phyloP scores from a whole-genome alignment of 2,888 invertebrate genomes.

The Euproctis similis region DNA sequence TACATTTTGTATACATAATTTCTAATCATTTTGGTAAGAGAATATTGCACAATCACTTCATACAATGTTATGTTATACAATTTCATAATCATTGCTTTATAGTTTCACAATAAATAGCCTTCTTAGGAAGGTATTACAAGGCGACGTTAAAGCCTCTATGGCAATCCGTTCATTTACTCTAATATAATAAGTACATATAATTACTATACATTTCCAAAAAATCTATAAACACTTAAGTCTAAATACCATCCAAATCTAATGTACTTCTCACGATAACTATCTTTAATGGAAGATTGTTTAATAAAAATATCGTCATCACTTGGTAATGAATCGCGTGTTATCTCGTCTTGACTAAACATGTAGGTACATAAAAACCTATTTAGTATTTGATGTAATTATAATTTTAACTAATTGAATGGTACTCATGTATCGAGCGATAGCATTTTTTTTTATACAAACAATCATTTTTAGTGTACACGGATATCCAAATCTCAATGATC shows the following conservation, averaged over 20 bases:
- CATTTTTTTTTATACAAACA: too few species aligned
- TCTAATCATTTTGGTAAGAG: slow-evolving; percentile 70
- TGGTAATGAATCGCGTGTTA: too few species aligned
- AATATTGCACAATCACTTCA: slow-evolving; percentile 68
- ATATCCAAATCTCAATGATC: slow-evolving; percentile 23
- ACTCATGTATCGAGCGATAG: too few species aligned
- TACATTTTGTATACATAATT: slow-evolving; percentile 72
- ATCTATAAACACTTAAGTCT: slow-evolving; percentile 18
- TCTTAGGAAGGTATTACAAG: slow-evolving; percentile 60
- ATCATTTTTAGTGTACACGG: too few species aligned
- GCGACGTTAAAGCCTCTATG: slow-evolving; percentile 49
- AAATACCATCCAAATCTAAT: slow-evolving; percentile 25
- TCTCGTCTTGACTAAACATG: too few species aligned
- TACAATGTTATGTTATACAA: slow-evolving; percentile 34
- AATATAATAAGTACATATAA: slow-evolving; percentile 14
- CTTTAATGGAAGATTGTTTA: slow-evolving; percentile 25
- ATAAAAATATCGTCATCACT: slow-evolving; percentile 7
- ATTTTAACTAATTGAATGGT: too few species aligned
- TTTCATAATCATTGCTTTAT: slow-evolving; percentile 31
- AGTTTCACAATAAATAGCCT: slow-evolving; percentile 39
- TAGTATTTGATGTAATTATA: too few species aligned
- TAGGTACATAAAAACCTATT: too few species aligned
- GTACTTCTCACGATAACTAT: slow-evolving; percentile 15
- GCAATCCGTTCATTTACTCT: slow-evolving; percentile 28
- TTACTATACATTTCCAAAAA: slow-evolving; percentile 18